Evolutionary conservation across 2,113 vertebrate species (phyloP).

Genomic region (Speoplatyrhinus poulsoni): DNA sequence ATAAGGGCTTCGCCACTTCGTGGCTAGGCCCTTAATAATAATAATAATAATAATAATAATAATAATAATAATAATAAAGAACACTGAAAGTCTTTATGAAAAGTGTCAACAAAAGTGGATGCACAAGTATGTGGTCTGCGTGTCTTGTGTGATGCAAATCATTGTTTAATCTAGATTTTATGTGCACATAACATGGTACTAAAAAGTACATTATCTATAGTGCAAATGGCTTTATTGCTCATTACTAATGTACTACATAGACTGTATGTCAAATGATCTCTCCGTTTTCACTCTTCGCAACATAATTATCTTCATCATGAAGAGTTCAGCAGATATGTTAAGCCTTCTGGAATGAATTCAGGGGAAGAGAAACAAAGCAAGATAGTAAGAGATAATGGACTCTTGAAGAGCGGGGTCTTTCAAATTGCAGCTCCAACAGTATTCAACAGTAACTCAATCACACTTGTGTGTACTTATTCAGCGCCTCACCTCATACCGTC

Average conservation of each 20-base stretch:
- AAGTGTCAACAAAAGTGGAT: conserved; percentile 31
- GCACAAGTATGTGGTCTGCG: conserved; percentile 46
- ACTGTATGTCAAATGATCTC: background rate
- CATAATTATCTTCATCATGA: background rate
- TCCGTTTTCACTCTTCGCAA: background rate
- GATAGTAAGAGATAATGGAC: conserved; percentile 21
- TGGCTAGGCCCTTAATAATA: too few relatives aligned
- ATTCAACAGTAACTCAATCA: conserved; percentile 45
- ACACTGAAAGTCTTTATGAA: conserved; percentile 11
- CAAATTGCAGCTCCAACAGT: conserved; percentile 47
- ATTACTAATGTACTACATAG: conserved; percentile 18
- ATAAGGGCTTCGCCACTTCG: too few relatives aligned
- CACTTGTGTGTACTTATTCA: conserved; percentile 33
- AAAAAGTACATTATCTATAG: conserved; percentile 59
- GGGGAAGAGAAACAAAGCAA: conserved; percentile 16
- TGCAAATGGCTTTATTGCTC: conserved; percentile 60
- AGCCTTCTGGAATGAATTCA: conserved; percentile 2
- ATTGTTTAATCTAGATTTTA: conserved; percentile 53
- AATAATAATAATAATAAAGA: conserved; percentile 35
- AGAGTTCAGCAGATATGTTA: too few relatives aligned
- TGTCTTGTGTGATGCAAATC: conserved; percentile 32
- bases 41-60: too few relatives aligned
- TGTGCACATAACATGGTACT: conserved; percentile 60
- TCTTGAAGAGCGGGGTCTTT: conserved; percentile 35
- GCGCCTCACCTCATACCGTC: conserved; percentile 28